These are phyloP conservation scores for Ammodytes marinus DNA, from an alignment of 2,113 vertebrate genomes.

Conservation along the genomic window DNA sequence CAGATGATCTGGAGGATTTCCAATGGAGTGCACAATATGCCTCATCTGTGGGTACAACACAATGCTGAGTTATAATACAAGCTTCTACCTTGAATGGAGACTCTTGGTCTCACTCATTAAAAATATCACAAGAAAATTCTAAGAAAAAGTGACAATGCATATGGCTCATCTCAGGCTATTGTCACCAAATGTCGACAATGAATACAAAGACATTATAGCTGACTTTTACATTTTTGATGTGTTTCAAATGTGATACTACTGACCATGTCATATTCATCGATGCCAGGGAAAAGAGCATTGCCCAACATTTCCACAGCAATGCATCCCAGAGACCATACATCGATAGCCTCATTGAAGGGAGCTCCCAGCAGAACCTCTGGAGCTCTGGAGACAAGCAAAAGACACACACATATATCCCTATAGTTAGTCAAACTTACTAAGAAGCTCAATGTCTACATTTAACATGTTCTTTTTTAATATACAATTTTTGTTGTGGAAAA, in stretches of 20 bases:
- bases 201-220: background rate
- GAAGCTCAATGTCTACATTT: background rate
- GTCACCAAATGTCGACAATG: background rate
- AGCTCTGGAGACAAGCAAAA: background rate
- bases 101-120: too few species aligned
- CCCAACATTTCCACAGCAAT: background rate
- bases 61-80: background rate
- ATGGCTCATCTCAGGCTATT: background rate
- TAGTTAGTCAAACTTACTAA: too few species aligned
- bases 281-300: background rate
- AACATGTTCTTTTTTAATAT: background rate
- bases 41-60: slow-evolving; percentile 13
- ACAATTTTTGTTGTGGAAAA: background rate
- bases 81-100: too few species aligned
- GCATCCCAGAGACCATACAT: background rate
- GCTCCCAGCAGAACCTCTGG: background rate
- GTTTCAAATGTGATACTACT: background rate
- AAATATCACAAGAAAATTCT: too few species aligned
- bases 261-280: background rate
- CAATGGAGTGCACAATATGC: background rate
- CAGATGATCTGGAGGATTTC: background rate
- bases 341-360: background rate
- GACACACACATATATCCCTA: background rate
- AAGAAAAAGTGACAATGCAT: too few species aligned
- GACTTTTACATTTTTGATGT: too few species aligned